Base-by-base conservation (phyloP, 2,797 vertebrate species). In the Cygnus olor region DNA sequence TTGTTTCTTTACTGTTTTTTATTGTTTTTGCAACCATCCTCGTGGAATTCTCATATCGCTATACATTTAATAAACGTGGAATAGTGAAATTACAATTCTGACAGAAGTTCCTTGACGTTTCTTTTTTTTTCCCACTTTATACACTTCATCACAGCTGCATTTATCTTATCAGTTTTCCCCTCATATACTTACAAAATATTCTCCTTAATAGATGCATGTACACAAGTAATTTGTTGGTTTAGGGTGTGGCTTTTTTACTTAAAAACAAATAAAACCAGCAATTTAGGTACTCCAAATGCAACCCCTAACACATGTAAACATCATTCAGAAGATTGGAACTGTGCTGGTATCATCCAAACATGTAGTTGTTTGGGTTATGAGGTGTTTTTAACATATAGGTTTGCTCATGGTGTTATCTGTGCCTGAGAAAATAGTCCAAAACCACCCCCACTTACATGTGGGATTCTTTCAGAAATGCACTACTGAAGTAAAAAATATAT, bases 211-310 rank as follows among this genome's bases (percentile, higher is more conserved):
- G 8, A 54, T 14, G 11, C 11, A 66, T 71, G 57, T 34, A 53
- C 54, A 76, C 0, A 47, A 65, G 28, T 4, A 11, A 47, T n/a
- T 11, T 0, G 0, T 30, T 34, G 47, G 11, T 34, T 80, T 42
- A 53, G 2, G 20, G 45, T 47, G 20, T 47, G 45, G 10, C 20
- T 61, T 53, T 34, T 61, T 27, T 30, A 28, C 4, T 63, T 42
- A 47, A 53, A 68, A 68, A 49, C 36, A 85, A 77, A 4, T 9
- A 73, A 92, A 83, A 54, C 5, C 16, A 60, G 19, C 57, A 77
- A 64, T 56, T 83, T 6, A 51, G 17, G 16, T 18, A 28, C 1
- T 3, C 2, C 5, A 9, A 63, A 51, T 34, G 4, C 13, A 45
- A 3, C 11, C 66, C 14, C 14, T 27, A 65, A 53, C 30, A 34